Percentiles rank a stretch among this genome's conserved stretches.
phyloP scores from a whole-genome alignment of 1,140 invertebrate genomes.

The Tribolium madens region DNA sequence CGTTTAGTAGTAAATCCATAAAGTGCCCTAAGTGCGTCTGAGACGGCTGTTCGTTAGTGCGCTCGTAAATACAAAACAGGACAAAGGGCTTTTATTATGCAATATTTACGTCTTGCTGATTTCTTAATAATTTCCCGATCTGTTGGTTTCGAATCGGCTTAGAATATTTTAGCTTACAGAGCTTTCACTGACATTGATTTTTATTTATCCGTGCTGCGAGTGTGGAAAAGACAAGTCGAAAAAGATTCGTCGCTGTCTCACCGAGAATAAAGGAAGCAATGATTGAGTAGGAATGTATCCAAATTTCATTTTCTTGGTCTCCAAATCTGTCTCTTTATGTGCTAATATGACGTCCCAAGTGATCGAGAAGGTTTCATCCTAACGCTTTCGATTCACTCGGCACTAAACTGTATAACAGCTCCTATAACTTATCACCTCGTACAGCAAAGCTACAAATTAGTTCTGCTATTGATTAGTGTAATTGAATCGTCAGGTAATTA shows the following conservation, averaged over 20 bases:
- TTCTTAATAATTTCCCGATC: conserved; percentile 30
- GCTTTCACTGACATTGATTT: conserved; percentile 12
- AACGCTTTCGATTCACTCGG: not conserved
- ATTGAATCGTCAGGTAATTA: not conserved
- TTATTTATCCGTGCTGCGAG: conserved; percentile 18
- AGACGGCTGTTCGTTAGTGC: conserved; percentile 18
- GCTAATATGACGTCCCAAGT: conserved; percentile 14
- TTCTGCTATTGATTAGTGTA: too few species aligned
- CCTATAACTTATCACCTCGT: too few species aligned
- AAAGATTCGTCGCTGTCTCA: not conserved
- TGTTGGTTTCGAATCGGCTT: conserved; percentile 10
- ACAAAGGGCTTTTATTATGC: conserved; percentile 31
- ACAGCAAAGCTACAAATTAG: too few species aligned
- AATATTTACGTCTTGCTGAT: conserved; percentile 33
- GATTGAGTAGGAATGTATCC: conserved; percentile 31
- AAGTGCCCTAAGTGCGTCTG: conserved; percentile 16
- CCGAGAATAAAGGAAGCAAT: not conserved
- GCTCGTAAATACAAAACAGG: conserved; percentile 10
- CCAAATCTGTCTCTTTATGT: conserved; percentile 17
- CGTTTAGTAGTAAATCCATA: conserved; percentile 10
- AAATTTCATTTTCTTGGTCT: conserved; percentile 4
- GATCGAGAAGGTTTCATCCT: conserved; percentile 2
- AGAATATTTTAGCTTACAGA: conserved; percentile 26
- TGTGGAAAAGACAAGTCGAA: conserved; percentile 24
- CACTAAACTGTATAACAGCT: not conserved